A percentile compares a stretch with the other conserved stretches of the same genome.
phyloP scores from a whole-genome alignment of 1,140 invertebrate species.

The Xylocopa sonorina region DNA sequence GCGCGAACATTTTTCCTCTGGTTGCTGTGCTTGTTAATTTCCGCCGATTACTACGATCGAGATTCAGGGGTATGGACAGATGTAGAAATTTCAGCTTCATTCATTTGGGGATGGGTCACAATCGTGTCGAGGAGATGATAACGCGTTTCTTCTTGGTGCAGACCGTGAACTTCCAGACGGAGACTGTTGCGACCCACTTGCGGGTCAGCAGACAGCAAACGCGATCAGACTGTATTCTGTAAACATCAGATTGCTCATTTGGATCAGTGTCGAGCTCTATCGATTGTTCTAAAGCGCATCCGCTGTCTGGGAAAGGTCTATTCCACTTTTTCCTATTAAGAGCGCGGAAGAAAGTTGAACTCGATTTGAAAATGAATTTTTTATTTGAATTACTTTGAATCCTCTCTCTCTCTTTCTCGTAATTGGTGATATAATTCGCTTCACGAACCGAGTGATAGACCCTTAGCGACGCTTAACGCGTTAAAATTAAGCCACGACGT shows the following conservation, averaged over 20 bases:
- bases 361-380: too few species aligned
- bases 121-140: too few species aligned
- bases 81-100: too few species aligned
- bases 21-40: too few species aligned
- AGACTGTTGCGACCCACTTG: slow-evolving; percentile 5
- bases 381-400: too few species aligned
- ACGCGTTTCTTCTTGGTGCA: background rate
- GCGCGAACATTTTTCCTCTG: background rate
- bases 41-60: background rate
- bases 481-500: background rate
- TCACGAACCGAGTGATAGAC: too few species aligned
- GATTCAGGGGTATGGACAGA: too few species aligned
- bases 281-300: slow-evolving; percentile 7
- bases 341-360: background rate
- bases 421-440: too few species aligned
- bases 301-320: slow-evolving; percentile 3
- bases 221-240: slow-evolving; percentile 13
- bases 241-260: slow-evolving; percentile 14
- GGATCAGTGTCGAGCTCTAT: slow-evolving; percentile 38
- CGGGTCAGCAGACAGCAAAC: slow-evolving; percentile 17
- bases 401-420: too few species aligned
- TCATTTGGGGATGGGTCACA: background rate
- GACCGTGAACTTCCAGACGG: slow-evolving; percentile 20
- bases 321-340: background rate
- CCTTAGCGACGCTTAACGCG: too few species aligned